These are phyloP conservation scores for Drosophila tropicalis DNA, from an alignment of 1,140 invertebrate species.

Conservation along the genomic window DNA sequence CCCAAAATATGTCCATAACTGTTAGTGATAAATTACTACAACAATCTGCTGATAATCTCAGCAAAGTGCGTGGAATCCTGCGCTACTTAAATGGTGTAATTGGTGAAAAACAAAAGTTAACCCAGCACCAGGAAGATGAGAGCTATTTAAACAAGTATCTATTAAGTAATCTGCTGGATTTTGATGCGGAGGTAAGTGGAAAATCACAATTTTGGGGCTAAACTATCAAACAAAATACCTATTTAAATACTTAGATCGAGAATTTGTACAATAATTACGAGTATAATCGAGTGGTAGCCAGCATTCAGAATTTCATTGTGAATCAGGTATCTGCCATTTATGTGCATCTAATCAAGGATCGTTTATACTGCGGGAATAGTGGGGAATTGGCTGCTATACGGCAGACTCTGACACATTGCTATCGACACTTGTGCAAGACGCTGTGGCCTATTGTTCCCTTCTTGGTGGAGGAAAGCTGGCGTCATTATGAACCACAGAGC, in stretches of 20 bases:
- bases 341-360: slow-evolving; percentile 92
- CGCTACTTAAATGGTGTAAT: slow-evolving; percentile 91
- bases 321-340: slow-evolving; percentile 93
- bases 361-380: slow-evolving; percentile 90
- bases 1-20: slow-evolving; percentile 89
- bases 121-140: not conserved
- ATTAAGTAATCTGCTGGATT: slow-evolving; percentile 87
- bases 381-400: slow-evolving; percentile 86
- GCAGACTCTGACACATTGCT: slow-evolving; percentile 88
- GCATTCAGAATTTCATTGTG: slow-evolving; percentile 89
- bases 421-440: slow-evolving; percentile 87
- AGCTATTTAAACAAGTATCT: slow-evolving; percentile 90
- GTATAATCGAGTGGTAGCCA: slow-evolving; percentile 89
- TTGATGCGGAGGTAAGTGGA: slow-evolving; percentile 86
- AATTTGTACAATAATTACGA: slow-evolving; percentile 88
- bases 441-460: slow-evolving; percentile 94
- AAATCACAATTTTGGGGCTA: slow-evolving; percentile 8
- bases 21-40: slow-evolving; percentile 89
- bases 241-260: slow-evolving; percentile 66
- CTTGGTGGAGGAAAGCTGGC: slow-evolving; percentile 92
- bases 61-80: slow-evolving; percentile 90
- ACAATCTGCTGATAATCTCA: slow-evolving; percentile 88
- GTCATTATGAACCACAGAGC: slow-evolving; percentile 84
- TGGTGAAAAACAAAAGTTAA: slow-evolving; percentile 37
- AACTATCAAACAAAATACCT: not conserved